phyloP scores from a whole-genome alignment of 2,888 invertebrate genomes.

The Cylindroiulus punctatus region DNA sequence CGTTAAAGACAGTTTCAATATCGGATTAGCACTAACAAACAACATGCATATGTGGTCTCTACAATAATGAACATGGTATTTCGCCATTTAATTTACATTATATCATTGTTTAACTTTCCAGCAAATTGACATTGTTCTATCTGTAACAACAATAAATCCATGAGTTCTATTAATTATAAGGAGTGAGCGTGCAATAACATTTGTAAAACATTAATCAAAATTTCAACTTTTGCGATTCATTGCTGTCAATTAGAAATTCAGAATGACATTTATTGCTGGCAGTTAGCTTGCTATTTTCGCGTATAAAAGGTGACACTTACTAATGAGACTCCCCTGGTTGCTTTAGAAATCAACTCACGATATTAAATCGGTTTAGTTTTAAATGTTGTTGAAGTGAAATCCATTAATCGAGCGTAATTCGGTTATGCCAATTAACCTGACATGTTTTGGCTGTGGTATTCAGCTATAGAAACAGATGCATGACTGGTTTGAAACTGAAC shows the following conservation, averaged over 20 bases:
- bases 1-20: neutral
- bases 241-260: neutral
- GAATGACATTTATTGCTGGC: neutral
- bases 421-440: neutral
- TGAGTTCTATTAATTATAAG: neutral
- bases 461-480: neutral
- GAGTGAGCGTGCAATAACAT: neutral
- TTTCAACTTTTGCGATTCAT: neutral
- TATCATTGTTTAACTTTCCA: too few species aligned
- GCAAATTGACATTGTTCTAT: neutral
- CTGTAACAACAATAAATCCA: neutral
- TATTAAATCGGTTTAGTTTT: neutral
- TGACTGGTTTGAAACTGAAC: constrained; percentile 6
- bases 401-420: neutral
- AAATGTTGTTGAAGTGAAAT: too few species aligned
- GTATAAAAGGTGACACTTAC: neutral
- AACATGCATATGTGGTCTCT: neutral
- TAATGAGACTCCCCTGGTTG: neutral
- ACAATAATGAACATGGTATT: too few species aligned
- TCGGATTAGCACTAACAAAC: neutral
- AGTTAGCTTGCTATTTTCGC: neutral
- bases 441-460: neutral
- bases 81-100: too few species aligned
- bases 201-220: neutral
- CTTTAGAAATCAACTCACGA: neutral